Conservation (phyloP, 2,797 vertebrate species). For the Nasua narica region DNA sequence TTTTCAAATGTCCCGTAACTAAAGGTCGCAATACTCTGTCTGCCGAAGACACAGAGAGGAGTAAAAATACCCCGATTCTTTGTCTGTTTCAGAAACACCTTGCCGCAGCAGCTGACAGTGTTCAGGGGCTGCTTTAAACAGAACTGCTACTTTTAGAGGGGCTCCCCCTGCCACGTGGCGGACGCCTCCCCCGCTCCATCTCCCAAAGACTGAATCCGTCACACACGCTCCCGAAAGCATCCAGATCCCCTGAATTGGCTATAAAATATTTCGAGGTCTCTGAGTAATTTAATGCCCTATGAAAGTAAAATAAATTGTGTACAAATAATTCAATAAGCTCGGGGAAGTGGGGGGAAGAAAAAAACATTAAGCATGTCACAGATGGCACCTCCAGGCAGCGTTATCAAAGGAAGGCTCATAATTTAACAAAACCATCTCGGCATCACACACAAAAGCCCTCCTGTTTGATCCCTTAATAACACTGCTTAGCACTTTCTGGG, state of each 20-base stretch:
- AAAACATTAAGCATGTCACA: neutral
- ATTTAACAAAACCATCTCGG: conserved; percentile 60
- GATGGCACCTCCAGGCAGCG: conserved; percentile 48
- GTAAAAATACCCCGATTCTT: neutral
- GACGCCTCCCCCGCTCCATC: neutral
- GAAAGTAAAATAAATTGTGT: conserved; percentile 58
- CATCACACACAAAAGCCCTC: neutral
- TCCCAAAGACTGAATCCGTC: conserved; percentile 25
- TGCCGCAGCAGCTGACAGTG: neutral
- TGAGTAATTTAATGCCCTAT: conserved; percentile 6
- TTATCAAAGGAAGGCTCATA: conserved; percentile 25
- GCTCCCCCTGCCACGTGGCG: rapidly evolving
- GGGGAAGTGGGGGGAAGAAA: neutral
- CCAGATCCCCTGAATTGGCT: neutral
- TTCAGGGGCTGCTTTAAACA: neutral
- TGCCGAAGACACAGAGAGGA: neutral
- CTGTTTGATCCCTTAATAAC: conserved; percentile 59
- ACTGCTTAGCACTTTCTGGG: conserved; percentile 32
- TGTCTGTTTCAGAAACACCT: neutral
- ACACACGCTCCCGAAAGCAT: conserved; percentile 9
- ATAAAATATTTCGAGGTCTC: conserved; percentile 39
- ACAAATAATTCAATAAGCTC: conserved; percentile 50
- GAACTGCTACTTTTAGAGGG: neutral
- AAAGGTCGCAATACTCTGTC: neutral
- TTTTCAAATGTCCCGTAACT: neutral